A percentile compares a stretch with the other conserved stretches of the same genome.
Evolutionary conservation across 2,797 vertebrate genomes (phyloP).

Genomic region (Salmo trutta): DNA sequence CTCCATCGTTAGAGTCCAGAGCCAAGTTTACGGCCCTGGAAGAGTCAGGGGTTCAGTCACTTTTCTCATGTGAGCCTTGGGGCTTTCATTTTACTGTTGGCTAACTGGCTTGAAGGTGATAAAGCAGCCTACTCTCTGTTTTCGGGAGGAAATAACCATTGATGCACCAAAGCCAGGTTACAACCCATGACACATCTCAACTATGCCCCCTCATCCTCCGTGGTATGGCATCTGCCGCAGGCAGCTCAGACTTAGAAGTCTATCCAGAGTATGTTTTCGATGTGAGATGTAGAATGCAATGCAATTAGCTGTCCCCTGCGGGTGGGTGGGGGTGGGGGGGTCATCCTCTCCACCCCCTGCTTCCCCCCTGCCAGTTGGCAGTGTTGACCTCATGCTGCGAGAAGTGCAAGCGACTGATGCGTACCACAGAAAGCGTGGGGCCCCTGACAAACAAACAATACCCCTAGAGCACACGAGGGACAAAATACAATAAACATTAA

Average conservation of each 20-base stretch:
- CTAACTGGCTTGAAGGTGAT: not conserved
- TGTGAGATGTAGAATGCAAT: conserved; percentile 21
- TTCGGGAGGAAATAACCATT: too few relatives aligned
- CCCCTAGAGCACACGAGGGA: conserved; percentile 2
- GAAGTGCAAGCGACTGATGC: not conserved
- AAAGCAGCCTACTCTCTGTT: too few relatives aligned
- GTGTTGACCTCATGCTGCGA: conserved; percentile 7
- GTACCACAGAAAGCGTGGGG: conserved; percentile 23
- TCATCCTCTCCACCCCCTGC: too few relatives aligned
- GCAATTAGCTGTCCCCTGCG: conserved; percentile 17
- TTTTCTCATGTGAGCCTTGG: not conserved
- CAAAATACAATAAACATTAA: conserved; percentile 9
- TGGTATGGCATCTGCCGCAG: conserved; percentile 2
- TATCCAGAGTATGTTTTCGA: conserved; percentile 1
- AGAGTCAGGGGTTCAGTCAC: not conserved
- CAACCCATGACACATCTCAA: not conserved
- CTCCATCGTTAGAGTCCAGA: not conserved
- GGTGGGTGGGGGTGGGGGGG: not conserved
- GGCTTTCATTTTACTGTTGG: not conserved
- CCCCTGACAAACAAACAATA: conserved; percentile 30
- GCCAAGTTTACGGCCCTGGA: not conserved
- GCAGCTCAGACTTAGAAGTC: conserved; percentile 4
- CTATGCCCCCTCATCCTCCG: too few relatives aligned
- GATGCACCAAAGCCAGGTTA: too few relatives aligned
- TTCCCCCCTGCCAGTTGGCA: not conserved